Conservation (phyloP, 2,113 vertebrate species). For the Leptobrachium leishanense region DNA sequence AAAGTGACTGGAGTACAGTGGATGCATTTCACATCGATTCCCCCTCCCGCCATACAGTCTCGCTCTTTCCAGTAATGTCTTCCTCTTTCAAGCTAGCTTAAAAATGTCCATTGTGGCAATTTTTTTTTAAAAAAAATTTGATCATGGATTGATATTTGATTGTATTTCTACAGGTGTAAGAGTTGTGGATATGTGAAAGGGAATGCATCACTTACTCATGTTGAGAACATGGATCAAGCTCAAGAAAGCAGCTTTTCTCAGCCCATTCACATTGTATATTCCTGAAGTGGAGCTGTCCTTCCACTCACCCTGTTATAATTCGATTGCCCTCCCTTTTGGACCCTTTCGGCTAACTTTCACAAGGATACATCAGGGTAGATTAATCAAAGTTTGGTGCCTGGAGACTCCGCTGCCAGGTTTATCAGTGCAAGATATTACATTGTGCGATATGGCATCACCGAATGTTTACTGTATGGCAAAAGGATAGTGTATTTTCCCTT, state of each 20-base stretch:
- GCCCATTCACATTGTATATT: conserved; percentile 22
- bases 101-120: no score
- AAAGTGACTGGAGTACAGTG: no score
- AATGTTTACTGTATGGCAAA: background rate
- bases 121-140: background rate
- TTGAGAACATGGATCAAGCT: background rate
- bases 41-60: no score
- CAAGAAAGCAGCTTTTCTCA: conserved; percentile 12
- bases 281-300: conserved; percentile 39
- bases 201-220: background rate
- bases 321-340: conserved; percentile 38
- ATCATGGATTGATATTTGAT: background rate
- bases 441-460: background rate
- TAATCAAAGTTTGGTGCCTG: conserved; percentile 34
- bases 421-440: conserved; percentile 31
- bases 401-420: conserved; percentile 14
- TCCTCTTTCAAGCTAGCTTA: no score
- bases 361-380: conserved; percentile 42
- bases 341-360: conserved; percentile 28
- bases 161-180: conserved; percentile 5
- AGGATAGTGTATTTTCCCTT: background rate
- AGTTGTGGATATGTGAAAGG: conserved; percentile 3
- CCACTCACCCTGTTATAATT: conserved; percentile 42
- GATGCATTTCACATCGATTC: no score
- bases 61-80: no score